Conservation (phyloP, 2,113 vertebrate genomes). For the Hippopotamus amphibius region DNA sequence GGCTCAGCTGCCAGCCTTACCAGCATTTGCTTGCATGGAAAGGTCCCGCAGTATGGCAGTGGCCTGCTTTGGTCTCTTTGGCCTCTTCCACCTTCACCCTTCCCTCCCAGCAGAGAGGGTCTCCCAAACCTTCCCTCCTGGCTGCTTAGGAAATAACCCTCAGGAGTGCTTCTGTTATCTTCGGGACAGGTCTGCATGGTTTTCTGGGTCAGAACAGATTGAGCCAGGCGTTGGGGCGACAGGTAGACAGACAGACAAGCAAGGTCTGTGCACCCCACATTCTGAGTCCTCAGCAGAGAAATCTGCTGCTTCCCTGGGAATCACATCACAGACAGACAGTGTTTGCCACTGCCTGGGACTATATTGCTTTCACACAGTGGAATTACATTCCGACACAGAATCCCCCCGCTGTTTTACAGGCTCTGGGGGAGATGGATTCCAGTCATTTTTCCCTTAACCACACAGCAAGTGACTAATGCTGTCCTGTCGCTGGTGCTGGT, state of each 20-base stretch:
- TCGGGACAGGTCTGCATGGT: not conserved
- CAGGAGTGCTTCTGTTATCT: not conserved
- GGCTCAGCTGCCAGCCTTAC: not conserved
- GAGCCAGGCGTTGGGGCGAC: not conserved
- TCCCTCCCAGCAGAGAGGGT: not conserved
- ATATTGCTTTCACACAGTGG: slow-evolving; percentile 81
- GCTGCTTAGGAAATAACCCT: not conserved
- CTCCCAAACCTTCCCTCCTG: not conserved
- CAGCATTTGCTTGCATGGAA: slow-evolving; percentile 22
- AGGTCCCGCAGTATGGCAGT: not conserved
- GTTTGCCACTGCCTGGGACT: slow-evolving; percentile 80
- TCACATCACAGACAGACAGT: slow-evolving; percentile 78
- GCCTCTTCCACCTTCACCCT: not conserved
- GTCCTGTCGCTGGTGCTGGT: slow-evolving; percentile 49
- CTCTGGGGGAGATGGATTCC: slow-evolving; percentile 88
- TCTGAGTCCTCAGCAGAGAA: slow-evolving; percentile 72
- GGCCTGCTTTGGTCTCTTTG: not conserved
- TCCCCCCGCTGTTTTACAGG: slow-evolving; percentile 83
- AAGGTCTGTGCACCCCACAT: slow-evolving; percentile 11
- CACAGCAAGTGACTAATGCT: slow-evolving; percentile 89
- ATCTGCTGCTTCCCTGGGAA: slow-evolving; percentile 74
- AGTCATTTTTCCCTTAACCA: slow-evolving; percentile 89
- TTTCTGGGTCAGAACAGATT: not conserved
- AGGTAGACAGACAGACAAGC: not conserved
- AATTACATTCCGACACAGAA: slow-evolving; percentile 82